Evolutionary conservation across 2,113 vertebrate genomes (phyloP), one percentile per base, ranked within the genome.

Genomic region (Oostethus manadensis): DNA sequence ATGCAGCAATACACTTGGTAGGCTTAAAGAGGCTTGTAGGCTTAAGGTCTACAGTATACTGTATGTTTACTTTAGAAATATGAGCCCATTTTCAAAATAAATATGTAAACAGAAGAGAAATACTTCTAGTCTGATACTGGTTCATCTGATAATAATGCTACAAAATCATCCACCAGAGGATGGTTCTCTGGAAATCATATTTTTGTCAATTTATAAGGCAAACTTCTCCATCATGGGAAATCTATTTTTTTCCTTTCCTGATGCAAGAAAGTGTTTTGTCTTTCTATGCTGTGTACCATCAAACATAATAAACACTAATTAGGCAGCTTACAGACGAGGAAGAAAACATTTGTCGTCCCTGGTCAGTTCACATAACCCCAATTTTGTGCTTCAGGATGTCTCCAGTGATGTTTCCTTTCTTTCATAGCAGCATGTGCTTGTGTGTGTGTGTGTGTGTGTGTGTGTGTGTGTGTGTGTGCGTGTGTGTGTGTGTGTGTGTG

Each of bases 321-420:
- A 83, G 48, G 71, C 56, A 50, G 42, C 20, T 64, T 68, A 42
- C 56, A 51, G 68, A 61, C 66, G 66, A 60, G 51, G 17, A 55
- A 70, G 48, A 70, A 77, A 80, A 62, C 54, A 64, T 77, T 64
- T 76, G 76, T 62, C 69, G 76, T 78, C 21, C 55, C 45, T 74
- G 55, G 74, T 83, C 79, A 35, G 51, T 82, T 85, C 83, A 88
- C 85, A 84, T 83, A 84, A 82, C 81, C 84, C 65, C 55, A 1
- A 45, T 33, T 76, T 69, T 56, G 60, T 51, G 21, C 43, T 49
- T 49, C 51, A 71, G 59, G 48, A 62, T 51, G 48, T 57, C 43
- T 1, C 22, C 55, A 48, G 48, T 6, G 1, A 10, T 71, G 49
- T 73, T 72, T 50, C 56, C 47, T 58, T 66, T 44, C 48, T 50